Base-by-base conservation (phyloP, 2,888 invertebrate genomes). In the Siphonodentalium dalli region DNA sequence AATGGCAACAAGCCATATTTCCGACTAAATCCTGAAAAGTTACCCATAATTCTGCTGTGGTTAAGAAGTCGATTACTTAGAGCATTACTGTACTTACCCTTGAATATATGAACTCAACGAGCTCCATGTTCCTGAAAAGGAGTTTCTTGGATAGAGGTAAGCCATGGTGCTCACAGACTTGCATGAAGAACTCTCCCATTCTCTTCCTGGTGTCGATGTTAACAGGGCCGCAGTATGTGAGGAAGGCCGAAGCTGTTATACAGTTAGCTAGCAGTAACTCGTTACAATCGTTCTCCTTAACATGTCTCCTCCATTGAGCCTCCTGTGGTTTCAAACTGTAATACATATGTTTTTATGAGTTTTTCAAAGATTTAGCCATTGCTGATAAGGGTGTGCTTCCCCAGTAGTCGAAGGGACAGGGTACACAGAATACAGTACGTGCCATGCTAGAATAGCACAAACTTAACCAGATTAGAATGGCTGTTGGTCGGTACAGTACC, bases 181-280 rank as follows among this genome's bases (percentile, higher is more conserved):
- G 72, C 72, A 77, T 74, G 61, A 74, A 79, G 60, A 78, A 78
- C 54, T 75, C 75, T 20, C 78, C 78, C 71, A 78, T 72, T 40
- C 75, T 64, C 49, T 67, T 67, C 55, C 79, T 75, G 15, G 73
- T 72, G 52, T 80, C 79, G 27, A 72, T 69, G 58, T 73, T 74
- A 50, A 76, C 68, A 15, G 77, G 72, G 5, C 75, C 75, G 65
- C 79, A 75, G 68, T 81, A 82, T 11, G 77, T 73, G 27, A 82
- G 70, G 66, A 74, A 79, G 24, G 79, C 81, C 1, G 82, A 66
- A 5, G 81, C 79, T 18, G 75, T 60, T 24, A 81, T 64, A 63
- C 81, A 79, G 66, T 80, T 80, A 51, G 76, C 73, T 39, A 81
- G 58, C 40, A 80, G 62, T 31, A 77, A 56, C 53, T 78, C 77